Base-by-base conservation (phyloP, 2,113 vertebrate species). In the Phalacrocorax brasilianus region DNA sequence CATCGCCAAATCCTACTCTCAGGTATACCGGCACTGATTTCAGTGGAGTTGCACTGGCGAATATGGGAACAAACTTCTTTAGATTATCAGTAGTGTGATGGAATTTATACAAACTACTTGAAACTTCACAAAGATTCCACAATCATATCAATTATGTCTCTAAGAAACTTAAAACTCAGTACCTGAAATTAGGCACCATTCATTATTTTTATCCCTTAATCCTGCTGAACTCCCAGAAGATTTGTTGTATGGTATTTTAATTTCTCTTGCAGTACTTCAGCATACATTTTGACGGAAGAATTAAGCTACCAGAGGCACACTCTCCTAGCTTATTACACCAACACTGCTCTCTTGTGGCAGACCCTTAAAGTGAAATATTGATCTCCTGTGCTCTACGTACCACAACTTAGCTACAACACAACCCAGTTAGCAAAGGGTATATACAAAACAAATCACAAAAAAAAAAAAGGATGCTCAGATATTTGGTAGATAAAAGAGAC, bases 291-390 rank as follows among this genome's bases (percentile, higher is more conserved):
- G 49, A 40, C 22, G 49, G 73, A 56, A 84, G 76, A 85, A 90
- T 72, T 45, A 53, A 83, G 62, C 33, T 65, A 14, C 55, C 42
- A 12, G 55, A 59, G n/a, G 70, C 50, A 53, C 4, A 0, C 18
- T 73, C 24, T 63, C n/a, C 49, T 13, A n/a, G 79, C 96, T 95
- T 87, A 26, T 91, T 22, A 27, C 86, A 82, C 62, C 96, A 97
- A 97, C 91, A 97, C 81, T 96, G 94, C 96, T 95, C 96, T 96
- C 96, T 97, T 96, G 95, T 97, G 97, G 96, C 87, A 93, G 70
- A 95, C 32, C 6, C 52, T 88, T 40, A 14, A 27, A 92, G 59
- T 68, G 70, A 96, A 42, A 71, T 75, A 59, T 4, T 44, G 56
- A 52, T 74, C 84, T 75, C 53, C 27, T 9, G 47, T 1, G 5